Evolutionary conservation across 2,113 vertebrate species (phyloP).

Genomic region (Arvicanthis niloticus): DNA sequence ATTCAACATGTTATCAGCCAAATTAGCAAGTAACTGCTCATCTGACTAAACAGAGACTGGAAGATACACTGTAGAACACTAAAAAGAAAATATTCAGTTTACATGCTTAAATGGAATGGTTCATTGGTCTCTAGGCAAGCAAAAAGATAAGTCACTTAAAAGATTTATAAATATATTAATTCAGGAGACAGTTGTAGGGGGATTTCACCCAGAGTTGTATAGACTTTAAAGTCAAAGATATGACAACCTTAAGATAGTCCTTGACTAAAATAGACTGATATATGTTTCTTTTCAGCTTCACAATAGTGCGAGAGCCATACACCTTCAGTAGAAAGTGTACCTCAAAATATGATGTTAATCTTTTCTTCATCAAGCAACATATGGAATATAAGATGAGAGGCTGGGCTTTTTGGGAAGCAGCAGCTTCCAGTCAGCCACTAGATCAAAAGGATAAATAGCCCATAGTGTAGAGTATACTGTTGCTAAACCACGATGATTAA

Average conservation of each 20-base stretch:
- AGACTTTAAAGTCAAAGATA: conserved; percentile 12
- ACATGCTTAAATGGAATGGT: neutral
- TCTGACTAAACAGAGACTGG: neutral
- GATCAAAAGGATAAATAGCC: neutral
- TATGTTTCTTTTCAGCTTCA: neutral
- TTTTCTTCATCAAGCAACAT: neutral
- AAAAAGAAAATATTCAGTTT: conserved; percentile 43
- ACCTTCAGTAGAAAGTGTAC: neutral
- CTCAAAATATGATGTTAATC: neutral
- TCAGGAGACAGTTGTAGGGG: neutral
- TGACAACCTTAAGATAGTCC: neutral
- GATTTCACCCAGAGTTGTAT: neutral
- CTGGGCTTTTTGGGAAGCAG: neutral
- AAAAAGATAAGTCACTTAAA: conserved; percentile 49
- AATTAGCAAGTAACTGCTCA: conserved; percentile 19
- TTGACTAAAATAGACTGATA: neutral
- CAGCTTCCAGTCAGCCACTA: neutral
- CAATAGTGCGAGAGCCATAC: neutral
- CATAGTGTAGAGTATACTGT: neutral
- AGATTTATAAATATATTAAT: conserved; percentile 25
- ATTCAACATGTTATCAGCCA: neutral
- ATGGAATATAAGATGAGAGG: too few species aligned
- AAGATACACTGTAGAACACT: neutral
- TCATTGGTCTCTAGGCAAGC: conserved; percentile 4
- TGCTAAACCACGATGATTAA: neutral